These are phyloP conservation scores for Harpalus rubripes DNA, from an alignment of 2,888 invertebrate species.

Conservation along the genomic window DNA sequence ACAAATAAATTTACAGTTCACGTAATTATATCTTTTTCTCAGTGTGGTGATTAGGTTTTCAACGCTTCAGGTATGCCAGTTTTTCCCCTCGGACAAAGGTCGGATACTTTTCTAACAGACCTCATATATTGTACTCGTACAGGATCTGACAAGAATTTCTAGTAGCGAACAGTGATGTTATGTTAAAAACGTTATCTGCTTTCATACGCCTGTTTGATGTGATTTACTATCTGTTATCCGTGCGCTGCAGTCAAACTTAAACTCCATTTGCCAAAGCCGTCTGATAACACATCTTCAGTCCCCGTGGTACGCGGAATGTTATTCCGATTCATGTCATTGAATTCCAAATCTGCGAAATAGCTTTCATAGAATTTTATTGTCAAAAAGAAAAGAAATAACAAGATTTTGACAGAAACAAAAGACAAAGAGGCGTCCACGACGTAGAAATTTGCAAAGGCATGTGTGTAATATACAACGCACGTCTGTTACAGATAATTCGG, in stretches of 20 bases:
- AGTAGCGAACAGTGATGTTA: slow-evolving; percentile 5
- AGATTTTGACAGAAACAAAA: slow-evolving; percentile 59
- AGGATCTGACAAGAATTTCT: not conserved
- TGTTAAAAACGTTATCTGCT: slow-evolving; percentile 30
- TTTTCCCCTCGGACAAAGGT: too few relatives aligned
- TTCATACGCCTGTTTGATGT: slow-evolving; percentile 3
- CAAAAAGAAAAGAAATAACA: slow-evolving; percentile 57
- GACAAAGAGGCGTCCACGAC: slow-evolving; percentile 33
- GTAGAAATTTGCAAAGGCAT: slow-evolving; percentile 31
- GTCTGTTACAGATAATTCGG: slow-evolving; percentile 55
- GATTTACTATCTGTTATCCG: slow-evolving; percentile 34
- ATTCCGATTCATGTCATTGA: slow-evolving; percentile 59
- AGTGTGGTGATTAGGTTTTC: too few relatives aligned
- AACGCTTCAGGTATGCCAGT: too few relatives aligned
- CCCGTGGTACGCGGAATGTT: slow-evolving; percentile 40
- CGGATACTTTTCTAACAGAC: too few relatives aligned
- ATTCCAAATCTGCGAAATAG: slow-evolving; percentile 61
- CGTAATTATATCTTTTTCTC: too few relatives aligned
- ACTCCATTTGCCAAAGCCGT: slow-evolving; percentile 56
- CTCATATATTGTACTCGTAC: too few relatives aligned
- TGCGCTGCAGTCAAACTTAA: slow-evolving; percentile 48
- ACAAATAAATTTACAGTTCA: too few relatives aligned
- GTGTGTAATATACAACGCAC: slow-evolving; percentile 55
- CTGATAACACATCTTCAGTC: slow-evolving; percentile 45
- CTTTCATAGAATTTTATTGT: slow-evolving; percentile 64